These are phyloP conservation scores for Chunga burmeisteri DNA, from an alignment of 2,113 vertebrate species.

Conservation along the genomic window DNA sequence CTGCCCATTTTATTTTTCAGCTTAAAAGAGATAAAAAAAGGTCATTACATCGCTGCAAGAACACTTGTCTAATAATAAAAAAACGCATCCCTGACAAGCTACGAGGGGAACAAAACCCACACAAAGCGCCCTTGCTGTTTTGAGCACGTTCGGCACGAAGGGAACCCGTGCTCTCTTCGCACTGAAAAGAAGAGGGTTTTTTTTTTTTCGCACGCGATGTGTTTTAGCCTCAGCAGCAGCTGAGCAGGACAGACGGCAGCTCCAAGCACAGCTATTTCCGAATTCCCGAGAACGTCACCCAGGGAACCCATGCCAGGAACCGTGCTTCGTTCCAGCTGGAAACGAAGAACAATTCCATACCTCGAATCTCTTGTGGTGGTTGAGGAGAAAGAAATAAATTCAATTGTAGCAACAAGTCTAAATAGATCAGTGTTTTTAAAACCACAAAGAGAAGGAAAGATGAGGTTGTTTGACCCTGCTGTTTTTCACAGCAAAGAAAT, in stretches of 20 bases:
- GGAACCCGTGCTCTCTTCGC: neutral
- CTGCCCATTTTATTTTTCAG: neutral
- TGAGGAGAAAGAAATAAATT: neutral
- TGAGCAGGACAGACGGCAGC: neutral
- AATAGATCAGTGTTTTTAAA: neutral
- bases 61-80: too few relatives aligned
- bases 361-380: neutral
- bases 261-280: neutral
- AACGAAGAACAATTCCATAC: fast-evolving
- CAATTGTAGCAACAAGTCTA: neutral
- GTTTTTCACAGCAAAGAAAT: neutral
- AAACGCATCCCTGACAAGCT: neutral
- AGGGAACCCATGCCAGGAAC: neutral
- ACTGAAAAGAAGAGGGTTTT: neutral
- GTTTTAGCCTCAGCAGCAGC: neutral
- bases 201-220: neutral
- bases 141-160: fast-evolving
- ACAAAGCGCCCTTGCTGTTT: neutral
- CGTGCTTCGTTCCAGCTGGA: neutral
- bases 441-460: neutral
- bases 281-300: neutral
- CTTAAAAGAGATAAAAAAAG: neutral
- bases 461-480: fast-evolving
- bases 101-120: too few relatives aligned
- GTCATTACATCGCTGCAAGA: too few relatives aligned